phyloP scores from a whole-genome alignment of 2,888 invertebrate genomes.

The Hemithea aestivaria region DNA sequence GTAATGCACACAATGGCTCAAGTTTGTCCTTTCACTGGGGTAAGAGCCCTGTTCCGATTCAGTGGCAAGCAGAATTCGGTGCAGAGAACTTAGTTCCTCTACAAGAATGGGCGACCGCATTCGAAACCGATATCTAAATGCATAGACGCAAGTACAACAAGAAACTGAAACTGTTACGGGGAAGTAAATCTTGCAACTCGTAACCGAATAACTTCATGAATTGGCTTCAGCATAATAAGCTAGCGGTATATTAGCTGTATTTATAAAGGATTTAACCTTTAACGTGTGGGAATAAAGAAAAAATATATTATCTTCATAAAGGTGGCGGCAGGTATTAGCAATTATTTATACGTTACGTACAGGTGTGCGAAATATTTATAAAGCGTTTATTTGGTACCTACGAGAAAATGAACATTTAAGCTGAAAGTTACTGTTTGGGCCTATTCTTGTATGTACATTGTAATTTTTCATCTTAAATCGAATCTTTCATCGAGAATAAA shows the following conservation, averaged over 20 bases:
- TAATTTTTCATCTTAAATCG: no score
- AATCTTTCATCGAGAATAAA: no score
- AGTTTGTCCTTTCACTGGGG: constrained; percentile 46
- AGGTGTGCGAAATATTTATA: constrained; percentile 37
- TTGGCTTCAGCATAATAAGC: constrained; percentile 13
- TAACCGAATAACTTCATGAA: constrained; percentile 17
- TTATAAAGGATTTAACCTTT: constrained; percentile 16
- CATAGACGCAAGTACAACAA: constrained; percentile 35
- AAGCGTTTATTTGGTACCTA: constrained; percentile 29
- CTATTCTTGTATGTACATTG: no score
- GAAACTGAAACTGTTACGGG: constrained; percentile 27
- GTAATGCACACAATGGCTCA: constrained; percentile 46
- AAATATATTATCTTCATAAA: constrained; percentile 20
- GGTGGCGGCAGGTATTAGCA: constrained; percentile 24
- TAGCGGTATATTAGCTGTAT: constrained; percentile 16
- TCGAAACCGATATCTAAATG: constrained; percentile 38
- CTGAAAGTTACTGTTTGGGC: constrained; percentile 17
- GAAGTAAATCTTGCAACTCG: constrained; percentile 18
- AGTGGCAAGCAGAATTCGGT: constrained; percentile 38
- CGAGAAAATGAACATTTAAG: constrained; percentile 30
- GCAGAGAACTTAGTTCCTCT: constrained; percentile 33
- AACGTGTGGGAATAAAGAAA: constrained; percentile 6
- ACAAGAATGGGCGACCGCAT: constrained; percentile 34
- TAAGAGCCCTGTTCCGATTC: constrained; percentile 39
- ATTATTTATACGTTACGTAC: constrained; percentile 35